phyloP scores from a whole-genome alignment of 2,888 invertebrate genomes.

The Caenorhabditis sulstoni region DNA sequence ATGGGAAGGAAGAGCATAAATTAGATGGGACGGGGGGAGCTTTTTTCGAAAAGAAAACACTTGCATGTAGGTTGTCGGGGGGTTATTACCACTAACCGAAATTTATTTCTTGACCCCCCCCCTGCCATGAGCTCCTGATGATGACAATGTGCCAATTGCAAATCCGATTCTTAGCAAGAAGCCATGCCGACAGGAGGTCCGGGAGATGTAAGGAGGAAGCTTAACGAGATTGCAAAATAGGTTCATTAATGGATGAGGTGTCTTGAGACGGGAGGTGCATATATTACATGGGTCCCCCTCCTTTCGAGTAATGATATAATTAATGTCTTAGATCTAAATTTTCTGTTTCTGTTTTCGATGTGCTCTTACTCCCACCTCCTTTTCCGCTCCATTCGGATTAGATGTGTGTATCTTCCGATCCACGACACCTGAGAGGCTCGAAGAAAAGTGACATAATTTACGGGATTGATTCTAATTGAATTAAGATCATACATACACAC shows the following conservation, averaged over 20 bases:
- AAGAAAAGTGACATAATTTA: slow-evolving; percentile 26
- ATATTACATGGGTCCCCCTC: slow-evolving; percentile 21
- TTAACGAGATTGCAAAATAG: slow-evolving; percentile 48
- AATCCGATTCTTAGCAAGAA: background rate
- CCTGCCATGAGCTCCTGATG: too few relatives aligned
- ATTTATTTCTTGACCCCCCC: too few relatives aligned
- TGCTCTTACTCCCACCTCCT: background rate
- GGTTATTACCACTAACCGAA: too few relatives aligned
- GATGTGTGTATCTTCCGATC: slow-evolving; percentile 1
- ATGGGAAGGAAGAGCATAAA: slow-evolving; percentile 1
- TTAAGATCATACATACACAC: slow-evolving; percentile 11
- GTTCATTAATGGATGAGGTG: slow-evolving; percentile 55
- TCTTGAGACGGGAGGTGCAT: slow-evolving; percentile 46
- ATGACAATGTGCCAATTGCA: too few relatives aligned
- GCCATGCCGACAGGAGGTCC: slow-evolving; percentile 9
- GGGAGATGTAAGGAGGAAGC: slow-evolving; percentile 4
- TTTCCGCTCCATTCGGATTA: slow-evolving; percentile 31
- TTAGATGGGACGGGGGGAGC: background rate
- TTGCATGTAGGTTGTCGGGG: too few relatives aligned
- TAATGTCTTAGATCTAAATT: slow-evolving; percentile 46
- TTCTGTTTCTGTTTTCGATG: slow-evolving; percentile 45
- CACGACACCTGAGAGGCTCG: slow-evolving; percentile 16
- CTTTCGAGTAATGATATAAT: slow-evolving; percentile 50
- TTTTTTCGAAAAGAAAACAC: background rate
- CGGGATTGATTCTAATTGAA: slow-evolving; percentile 29